These are phyloP conservation scores for Caloenas nicobarica DNA, from an alignment of 2,113 vertebrate species.

Conservation along the genomic window DNA sequence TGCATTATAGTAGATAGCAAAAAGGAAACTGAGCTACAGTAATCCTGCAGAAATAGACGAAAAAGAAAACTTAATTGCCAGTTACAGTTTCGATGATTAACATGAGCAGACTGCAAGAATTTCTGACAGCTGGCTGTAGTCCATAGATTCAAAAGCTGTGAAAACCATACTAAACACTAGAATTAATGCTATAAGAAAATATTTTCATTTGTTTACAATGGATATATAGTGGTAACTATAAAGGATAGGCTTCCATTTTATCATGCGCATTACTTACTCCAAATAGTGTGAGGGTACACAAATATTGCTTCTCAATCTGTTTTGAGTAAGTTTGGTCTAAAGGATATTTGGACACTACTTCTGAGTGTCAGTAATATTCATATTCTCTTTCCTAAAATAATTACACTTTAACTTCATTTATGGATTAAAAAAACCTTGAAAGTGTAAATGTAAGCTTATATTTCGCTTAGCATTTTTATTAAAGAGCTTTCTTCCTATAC, in stretches of 20 bases:
- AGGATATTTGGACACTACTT: not conserved
- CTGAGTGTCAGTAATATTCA: not conserved
- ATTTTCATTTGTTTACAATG: constrained; percentile 11
- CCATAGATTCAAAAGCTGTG: constrained; percentile 46
- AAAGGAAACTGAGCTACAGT: not conserved
- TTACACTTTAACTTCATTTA: not conserved
- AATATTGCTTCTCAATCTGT: not conserved
- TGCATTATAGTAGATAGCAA: not conserved
- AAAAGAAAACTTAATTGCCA: constrained; percentile 11
- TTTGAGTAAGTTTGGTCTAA: not conserved
- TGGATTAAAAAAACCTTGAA: not conserved
- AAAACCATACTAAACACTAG: constrained; percentile 41
- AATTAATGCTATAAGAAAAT: constrained; percentile 21
- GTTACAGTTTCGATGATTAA: constrained; percentile 4
- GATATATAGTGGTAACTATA: not conserved
- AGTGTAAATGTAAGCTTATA: not conserved
- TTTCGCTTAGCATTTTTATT: not conserved
- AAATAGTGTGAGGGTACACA: constrained; percentile 3
- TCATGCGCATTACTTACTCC: constrained; percentile 2
- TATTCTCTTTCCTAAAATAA: not conserved
- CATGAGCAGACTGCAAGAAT: constrained; percentile 26
- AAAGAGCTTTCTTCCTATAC: not conserved
- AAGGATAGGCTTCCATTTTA: not conserved
- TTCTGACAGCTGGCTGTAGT: constrained; percentile 42
- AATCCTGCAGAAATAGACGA: not conserved